Evolutionary conservation across 2,797 vertebrate genomes (phyloP), one percentile per base, ranked within the genome.

Genomic region (Parauchenoglanis ngamensis): DNA sequence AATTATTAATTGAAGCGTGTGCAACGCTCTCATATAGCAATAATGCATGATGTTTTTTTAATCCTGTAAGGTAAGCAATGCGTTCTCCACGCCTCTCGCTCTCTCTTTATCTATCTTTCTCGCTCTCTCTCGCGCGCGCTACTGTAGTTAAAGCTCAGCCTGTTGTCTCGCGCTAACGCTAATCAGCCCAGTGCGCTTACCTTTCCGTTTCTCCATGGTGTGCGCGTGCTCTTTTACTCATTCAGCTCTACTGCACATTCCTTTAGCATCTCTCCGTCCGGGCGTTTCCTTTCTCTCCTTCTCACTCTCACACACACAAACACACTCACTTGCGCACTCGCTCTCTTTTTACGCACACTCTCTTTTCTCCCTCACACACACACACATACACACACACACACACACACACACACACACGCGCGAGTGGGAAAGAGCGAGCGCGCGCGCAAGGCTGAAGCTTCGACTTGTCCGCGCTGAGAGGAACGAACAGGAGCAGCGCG

Each of bases 141-240:
- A 59, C 59, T 49, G 6, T 76, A 75, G 83, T 85, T 85, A 61
- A 15, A 21, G 35, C 57, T 19, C 84, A 83, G 63, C 81, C 80
- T 61, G 83, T 72, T 54, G 67, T 72, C 83, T 70, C 67, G 68
- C 52, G 67, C 70, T n/a, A 19, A 31, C 21, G 23, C 57, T 12
- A 6, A n/a, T 31, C 78, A 63, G 35, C 57, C 59, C 23, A 1
- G 57, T 63, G 79, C 57, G 17, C 83, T 91, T 91, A 92, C 92
- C 92, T 92, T 91, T 92, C 82, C 89, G 87, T 88, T 91, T 92
- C 86, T 92, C 92, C 92, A 93, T 93, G 81, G 59, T 8, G 56
- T 13, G 84, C 17, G 70, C 4, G 56, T 8, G 44, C 59, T 67
- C 84, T 65, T 65, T 63, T 79, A 86, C 73, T 86, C 75, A 86